Base-by-base conservation (phyloP, 2,113 vertebrate genomes). In the Corapipo altera region DNA sequence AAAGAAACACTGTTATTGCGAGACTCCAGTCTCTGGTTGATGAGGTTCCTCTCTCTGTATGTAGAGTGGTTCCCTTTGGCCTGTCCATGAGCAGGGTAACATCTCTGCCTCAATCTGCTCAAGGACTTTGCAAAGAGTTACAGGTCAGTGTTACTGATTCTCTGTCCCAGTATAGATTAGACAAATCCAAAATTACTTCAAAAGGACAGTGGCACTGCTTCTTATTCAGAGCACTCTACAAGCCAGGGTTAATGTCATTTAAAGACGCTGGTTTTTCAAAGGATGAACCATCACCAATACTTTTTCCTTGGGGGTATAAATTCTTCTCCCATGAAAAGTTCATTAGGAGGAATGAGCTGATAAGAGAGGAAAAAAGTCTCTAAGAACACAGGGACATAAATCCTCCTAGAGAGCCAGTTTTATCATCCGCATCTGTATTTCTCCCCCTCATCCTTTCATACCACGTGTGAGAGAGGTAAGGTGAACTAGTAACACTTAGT, bases 401-500 rank as follows among this genome's bases (percentile, higher is more conserved):
- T 35, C 26, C 88, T 73, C 32, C 51, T 15, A 59, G 33, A 30
- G 28, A 88, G 39, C 2, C 35, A 59, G 33, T 79, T 85, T 74
- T 37, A 78, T 41, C 10, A 81, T 20, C 37, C 49, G 20, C 55
- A 89, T 27, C 61, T 21, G 0, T 33, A 78, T 55, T 81, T 67
- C 32, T 35, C 18, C 23, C 46, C 17, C 13, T 89, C 85, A 39
- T 14, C 52, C 43, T 59, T 88, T 81, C 66, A 74, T 7, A 51
- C 8, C 6, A 27, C 0, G 0, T 15, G 11, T 37, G 41, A 83
- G 19, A 75, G 26, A 55, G 20, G 22, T 49, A 76, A 89, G 17
- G 15, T n/a, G 26, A 82, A 43, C 59, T 33, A 78, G 15, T n/a
- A 85, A 70, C 26, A 27, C 39, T 62, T 74, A 39, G 39, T 39